phyloP scores from a whole-genome alignment of 2,113 vertebrate genomes.

The Piliocolobus tephrosceles region DNA sequence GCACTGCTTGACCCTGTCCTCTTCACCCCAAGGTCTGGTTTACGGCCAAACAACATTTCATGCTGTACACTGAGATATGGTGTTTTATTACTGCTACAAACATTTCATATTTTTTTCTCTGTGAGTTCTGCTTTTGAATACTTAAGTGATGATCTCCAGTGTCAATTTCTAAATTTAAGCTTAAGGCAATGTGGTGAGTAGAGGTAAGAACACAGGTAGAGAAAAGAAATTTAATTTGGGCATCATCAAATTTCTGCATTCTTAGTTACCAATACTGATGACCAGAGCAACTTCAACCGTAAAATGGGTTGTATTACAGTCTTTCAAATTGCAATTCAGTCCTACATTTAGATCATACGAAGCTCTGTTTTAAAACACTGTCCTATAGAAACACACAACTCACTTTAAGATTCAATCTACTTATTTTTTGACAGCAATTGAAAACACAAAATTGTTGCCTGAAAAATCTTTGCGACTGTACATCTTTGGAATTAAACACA shows the following conservation, averaged over 20 bases:
- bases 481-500: conserved; percentile 1
- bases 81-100: background rate
- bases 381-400: conserved; percentile 9
- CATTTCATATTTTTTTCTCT: background rate
- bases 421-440: background rate
- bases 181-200: background rate
- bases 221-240: background rate
- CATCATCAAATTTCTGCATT: background rate
- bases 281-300: background rate
- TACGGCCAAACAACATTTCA: background rate
- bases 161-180: background rate
- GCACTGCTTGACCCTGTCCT: background rate
- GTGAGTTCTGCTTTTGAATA: conserved; percentile 43
- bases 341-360: background rate
- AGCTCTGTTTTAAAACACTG: background rate
- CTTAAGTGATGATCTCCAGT: background rate
- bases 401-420: background rate
- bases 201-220: background rate
- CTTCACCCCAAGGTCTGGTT: background rate
- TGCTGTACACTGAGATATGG: background rate
- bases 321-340: background rate
- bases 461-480: background rate
- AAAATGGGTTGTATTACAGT: background rate
- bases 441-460: background rate
- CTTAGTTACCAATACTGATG: background rate